Evolutionary conservation across 2,797 vertebrate species (phyloP).

Genomic region (Lutjanus argentimaculatus): DNA sequence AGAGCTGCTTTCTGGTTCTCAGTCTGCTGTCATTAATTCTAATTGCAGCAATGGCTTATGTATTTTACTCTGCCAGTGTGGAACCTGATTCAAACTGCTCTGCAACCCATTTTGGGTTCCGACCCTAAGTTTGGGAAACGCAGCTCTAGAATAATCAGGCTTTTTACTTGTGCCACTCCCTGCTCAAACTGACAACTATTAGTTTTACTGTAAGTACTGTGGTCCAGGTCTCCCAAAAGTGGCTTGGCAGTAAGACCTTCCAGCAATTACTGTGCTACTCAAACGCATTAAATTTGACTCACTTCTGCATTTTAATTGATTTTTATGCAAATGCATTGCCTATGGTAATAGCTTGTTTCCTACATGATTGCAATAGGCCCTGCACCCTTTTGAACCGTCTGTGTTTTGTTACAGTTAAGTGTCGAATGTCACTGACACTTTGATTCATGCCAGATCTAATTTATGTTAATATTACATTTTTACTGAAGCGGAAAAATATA

Average conservation of each 20-base stretch:
- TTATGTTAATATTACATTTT: slow-evolving; percentile 2
- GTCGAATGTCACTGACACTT: not conserved
- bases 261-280: not conserved
- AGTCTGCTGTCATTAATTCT: too few relatives aligned
- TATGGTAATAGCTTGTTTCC: slow-evolving; percentile 10
- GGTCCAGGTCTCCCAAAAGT: not conserved
- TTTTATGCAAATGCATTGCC: slow-evolving; percentile 19
- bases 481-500: not conserved
- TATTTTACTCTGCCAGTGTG: too few relatives aligned
- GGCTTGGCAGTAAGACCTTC: not conserved
- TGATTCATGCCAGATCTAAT: not conserved
- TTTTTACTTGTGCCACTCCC: not conserved
- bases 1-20: too few relatives aligned
- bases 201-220: not conserved
- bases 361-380: not conserved
- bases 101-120: too few relatives aligned
- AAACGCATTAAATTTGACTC: not conserved
- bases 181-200: not conserved
- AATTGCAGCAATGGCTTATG: too few relatives aligned
- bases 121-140: too few relatives aligned
- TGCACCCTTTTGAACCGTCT: not conserved
- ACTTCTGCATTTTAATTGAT: slow-evolving; percentile 14
- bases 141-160: not conserved
- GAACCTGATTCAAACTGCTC: too few relatives aligned
- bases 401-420: not conserved